phyloP scores from a whole-genome alignment of 2,797 vertebrate genomes.

The Crypturellus tataupa region DNA sequence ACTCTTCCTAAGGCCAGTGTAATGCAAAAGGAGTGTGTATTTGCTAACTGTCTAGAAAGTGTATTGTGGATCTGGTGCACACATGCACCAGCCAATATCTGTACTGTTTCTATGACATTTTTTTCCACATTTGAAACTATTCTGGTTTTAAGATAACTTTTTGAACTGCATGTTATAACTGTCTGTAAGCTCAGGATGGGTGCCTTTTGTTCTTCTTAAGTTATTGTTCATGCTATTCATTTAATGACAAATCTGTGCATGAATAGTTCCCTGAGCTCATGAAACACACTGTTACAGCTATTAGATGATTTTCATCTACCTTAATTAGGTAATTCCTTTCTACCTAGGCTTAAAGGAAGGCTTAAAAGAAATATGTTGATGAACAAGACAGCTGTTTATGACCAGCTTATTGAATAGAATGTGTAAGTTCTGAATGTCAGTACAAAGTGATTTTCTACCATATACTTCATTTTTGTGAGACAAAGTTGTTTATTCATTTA shows the following conservation, averaged over 20 bases:
- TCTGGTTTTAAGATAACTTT: not conserved
- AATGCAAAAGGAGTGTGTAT: not conserved
- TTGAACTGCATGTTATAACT: not conserved
- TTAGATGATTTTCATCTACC: not conserved
- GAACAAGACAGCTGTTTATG: not conserved
- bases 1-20: not conserved
- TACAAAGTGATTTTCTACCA: not conserved
- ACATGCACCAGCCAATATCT: not conserved
- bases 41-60: not conserved
- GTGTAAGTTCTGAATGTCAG: not conserved
- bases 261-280: not conserved
- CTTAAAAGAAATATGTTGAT: not conserved
- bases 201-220: not conserved
- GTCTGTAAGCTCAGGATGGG: not conserved
- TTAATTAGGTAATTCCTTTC: not conserved
- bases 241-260: not conserved
- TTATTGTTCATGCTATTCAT: not conserved
- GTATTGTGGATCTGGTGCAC: not conserved
- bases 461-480: not conserved
- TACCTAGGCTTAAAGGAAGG: not conserved
- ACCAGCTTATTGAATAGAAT: not conserved
- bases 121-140: not conserved
- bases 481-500: not conserved
- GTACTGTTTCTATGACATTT: not conserved
- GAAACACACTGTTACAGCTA: not conserved